Evolutionary conservation across 2,888 invertebrate genomes (phyloP), one percentile per base, ranked within the genome.

Genomic region (Drosophila limbata): DNA sequence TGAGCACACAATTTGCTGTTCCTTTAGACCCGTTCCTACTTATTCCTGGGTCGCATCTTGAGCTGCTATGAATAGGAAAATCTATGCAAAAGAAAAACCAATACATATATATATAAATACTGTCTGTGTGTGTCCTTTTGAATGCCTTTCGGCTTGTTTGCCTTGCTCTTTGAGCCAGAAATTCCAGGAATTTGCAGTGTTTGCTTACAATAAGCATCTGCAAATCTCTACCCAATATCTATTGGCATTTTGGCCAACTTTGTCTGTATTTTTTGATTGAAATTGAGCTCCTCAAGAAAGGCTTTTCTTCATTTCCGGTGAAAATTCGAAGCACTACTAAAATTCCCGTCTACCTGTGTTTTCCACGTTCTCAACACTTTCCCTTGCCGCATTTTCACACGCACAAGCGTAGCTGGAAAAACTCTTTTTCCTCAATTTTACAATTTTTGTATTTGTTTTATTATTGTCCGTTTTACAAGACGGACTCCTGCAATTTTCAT

Each of bases 181-280:
- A 68, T 83, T 82, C 76, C 47, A 42, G 25, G 76, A 83, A 83
- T 50, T 28, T 48, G 44, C 28, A 56, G 50, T 62, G 68, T 66
- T 73, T 66, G 67, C 69, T 77, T 67, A 71, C 70, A 73, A 82
- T 73, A 79, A 73, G 77, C 63, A 72, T 45, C 60, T 28, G 61
- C 21, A 68, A 66, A 57, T 40, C 10, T 37, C 45, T 28, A n/a
- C 17, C 39, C n/a, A 28, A 50, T 21, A 17, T 45, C 50, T 60
- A 39, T 56, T 51, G 42, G 50, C 37, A 56, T 37, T 52, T 47
- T 47, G 47, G 37, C 37, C 39, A 50, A 55, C 39, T 44, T 52
- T 5, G 19, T 52, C 48, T 47, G 21, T 39, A 52, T 53, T 53
- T 53, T 66, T 55, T 66, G 61, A 67, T 62, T 57, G 57, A 67